Base-by-base conservation (phyloP, 92 coral and sea anemone genomes). In the Blastomussa wellsi region DNA sequence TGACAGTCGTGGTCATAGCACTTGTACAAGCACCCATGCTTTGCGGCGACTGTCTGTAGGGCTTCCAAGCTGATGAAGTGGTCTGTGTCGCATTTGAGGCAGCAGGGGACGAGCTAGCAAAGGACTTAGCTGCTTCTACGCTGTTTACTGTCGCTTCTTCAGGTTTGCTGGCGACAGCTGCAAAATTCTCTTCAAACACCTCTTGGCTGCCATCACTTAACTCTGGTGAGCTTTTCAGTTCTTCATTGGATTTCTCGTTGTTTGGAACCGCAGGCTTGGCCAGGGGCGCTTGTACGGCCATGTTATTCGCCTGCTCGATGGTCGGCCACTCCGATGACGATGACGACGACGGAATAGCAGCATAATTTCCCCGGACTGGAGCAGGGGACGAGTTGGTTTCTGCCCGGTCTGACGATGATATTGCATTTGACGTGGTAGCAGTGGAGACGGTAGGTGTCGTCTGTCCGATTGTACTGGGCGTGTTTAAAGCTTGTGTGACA, bases 261-360 rank as follows among this genome's bases (percentile, higher is more conserved):
- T 72, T 86, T 55, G 78, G 44, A 6, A 20, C 80, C 19, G 17
- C 41, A 13, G 88, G 55, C 57, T 85, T 85, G 8, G 70, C 3
- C 24, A 70, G 39, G 6, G 79, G 83, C 5, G 88, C 55, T 42
- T 64, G 83, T 7, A 77, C 77, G 3, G 92, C 77, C 95, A 89
- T 89, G 74, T 92, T 92, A 78, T 95, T 93, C 2, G 99, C 99
- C 88, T 97, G 99, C 49, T 89, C 88, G 22, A 97, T 95, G 55
- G 99, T 97, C 9, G 99, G 99, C 99, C 99, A 97, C 72, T 97
- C 99, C 0, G 96, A 89, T 17, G 99, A 84, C 4, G 92, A 84
- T 7, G 92, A 90, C 1, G 94, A 87, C 26, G 92, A 90, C 6
- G 95, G 88, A 9, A 97, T 91, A 17, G 99, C 99, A 38, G 96